Percentiles rank a stretch among this genome's conserved stretches.
Conservation (phyloP, 35 echinoderm and acorn worm genomes). For the Ptychodera flava region DNA sequence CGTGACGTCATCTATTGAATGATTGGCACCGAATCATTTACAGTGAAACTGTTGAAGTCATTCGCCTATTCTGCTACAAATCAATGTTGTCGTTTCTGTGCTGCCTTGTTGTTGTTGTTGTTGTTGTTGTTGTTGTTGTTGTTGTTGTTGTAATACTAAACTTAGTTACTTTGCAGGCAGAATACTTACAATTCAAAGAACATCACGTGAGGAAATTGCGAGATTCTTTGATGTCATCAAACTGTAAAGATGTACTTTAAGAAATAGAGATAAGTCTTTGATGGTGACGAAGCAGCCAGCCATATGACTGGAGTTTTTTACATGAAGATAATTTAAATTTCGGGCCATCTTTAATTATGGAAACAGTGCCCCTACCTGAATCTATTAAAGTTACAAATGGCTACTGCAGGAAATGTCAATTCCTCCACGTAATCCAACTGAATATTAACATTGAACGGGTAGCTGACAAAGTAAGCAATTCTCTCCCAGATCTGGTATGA, state of each 20-base stretch:
- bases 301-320: neutral
- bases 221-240: neutral
- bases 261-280: neutral
- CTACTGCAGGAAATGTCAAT: conserved; percentile 36
- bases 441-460: conserved; percentile 33
- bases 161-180: no score
- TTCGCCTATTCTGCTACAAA: no score
- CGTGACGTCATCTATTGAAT: no score
- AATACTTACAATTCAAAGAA: no score
- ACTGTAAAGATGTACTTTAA: neutral
- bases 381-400: conserved; percentile 35
- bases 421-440: conserved; percentile 26
- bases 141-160: no score
- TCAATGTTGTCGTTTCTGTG: no score
- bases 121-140: no score
- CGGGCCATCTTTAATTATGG: no score
- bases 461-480: conserved; percentile 2
- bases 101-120: no score
- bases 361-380: conserved; percentile 27
- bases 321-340: neutral
- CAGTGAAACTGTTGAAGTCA: no score
- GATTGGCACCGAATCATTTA: no score
- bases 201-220: no score
- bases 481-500: conserved; percentile 18
- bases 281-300: neutral